Conservation (phyloP, 2,113 vertebrate genomes). For the Nyctibius bracteatus region DNA sequence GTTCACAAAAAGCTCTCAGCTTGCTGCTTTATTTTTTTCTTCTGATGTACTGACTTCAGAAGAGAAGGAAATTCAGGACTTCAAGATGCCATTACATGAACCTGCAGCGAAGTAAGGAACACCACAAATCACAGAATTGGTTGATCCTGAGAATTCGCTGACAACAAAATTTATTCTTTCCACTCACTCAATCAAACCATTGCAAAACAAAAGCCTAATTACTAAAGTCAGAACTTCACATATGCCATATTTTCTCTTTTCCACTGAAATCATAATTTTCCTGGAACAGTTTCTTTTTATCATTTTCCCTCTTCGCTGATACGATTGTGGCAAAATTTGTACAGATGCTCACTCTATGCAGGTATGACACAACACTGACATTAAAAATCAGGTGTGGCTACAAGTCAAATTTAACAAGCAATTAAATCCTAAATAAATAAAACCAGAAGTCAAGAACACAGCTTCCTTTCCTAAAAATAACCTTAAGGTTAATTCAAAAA, state of each 20-base stretch:
- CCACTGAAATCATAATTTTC: not conserved
- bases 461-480: not conserved
- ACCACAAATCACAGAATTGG: not conserved
- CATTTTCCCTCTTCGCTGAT: not conserved
- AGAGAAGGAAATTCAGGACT: conserved; percentile 22
- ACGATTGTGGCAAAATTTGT: not conserved
- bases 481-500: not conserved
- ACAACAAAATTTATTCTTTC: not conserved
- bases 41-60: not conserved
- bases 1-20: conserved; percentile 24
- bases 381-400: not conserved
- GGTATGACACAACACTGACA: not conserved
- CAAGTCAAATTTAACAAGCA: not conserved
- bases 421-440: not conserved
- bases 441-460: not conserved
- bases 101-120: not conserved
- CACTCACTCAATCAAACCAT: not conserved
- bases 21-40: not conserved
- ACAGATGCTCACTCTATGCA: not conserved
- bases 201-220: not conserved
- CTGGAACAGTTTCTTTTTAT: not conserved
- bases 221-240: not conserved
- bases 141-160: not conserved
- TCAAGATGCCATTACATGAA: not conserved
- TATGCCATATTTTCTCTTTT: not conserved